A percentile compares a stretch with the other conserved stretches of the same genome.
These are phyloP conservation scores for Bubo scandiacus DNA, from an alignment of 2,113 vertebrate genomes.

Conservation along the genomic window DNA sequence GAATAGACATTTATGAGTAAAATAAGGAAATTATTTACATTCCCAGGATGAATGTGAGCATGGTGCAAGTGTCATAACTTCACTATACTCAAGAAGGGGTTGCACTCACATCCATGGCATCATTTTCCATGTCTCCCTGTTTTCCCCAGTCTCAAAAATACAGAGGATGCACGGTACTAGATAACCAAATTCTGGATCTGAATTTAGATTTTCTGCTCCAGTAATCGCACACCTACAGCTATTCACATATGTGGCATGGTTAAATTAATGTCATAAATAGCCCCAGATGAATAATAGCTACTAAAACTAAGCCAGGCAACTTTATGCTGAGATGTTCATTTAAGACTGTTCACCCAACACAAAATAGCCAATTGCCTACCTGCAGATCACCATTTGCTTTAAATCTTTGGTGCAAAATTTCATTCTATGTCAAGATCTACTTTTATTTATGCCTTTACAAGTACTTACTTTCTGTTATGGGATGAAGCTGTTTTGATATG, in stretches of 20 bases:
- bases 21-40: not conserved
- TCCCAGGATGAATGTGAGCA: not conserved
- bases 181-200: not conserved
- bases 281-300: not conserved
- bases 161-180: not conserved
- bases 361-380: not conserved
- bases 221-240: not conserved
- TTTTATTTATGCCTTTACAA: not conserved
- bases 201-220: not conserved
- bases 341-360: not conserved
- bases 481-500: not conserved
- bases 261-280: not conserved
- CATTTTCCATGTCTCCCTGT: not conserved
- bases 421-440: not conserved
- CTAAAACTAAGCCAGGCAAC: not conserved
- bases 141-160: not conserved
- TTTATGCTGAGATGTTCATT: not conserved
- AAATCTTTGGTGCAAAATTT: not conserved
- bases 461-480: not conserved
- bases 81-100: not conserved
- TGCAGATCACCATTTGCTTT: not conserved
- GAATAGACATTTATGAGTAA: not conserved
- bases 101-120: not conserved
- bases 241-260: not conserved
- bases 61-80: not conserved